These are phyloP conservation scores for Rhinoptilus africanus DNA, from an alignment of 2,113 vertebrate species.

Conservation along the genomic window DNA sequence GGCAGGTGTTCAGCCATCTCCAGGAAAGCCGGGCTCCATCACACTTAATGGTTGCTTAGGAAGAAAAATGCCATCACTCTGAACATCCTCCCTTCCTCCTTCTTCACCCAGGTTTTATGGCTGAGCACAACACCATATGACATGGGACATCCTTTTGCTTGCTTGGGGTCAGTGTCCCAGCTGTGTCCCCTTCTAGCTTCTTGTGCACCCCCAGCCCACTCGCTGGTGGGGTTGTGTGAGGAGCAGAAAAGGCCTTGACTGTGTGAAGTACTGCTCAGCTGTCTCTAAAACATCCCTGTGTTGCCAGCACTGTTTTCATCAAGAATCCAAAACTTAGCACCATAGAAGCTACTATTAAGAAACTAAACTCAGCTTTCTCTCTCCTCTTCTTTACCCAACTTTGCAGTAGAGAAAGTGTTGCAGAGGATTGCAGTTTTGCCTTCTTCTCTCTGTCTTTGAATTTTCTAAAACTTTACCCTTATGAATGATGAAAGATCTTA, in stretches of 20 bases:
- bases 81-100: fast-evolving
- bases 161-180: background rate
- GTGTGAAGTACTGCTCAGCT: background rate
- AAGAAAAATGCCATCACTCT: fast-evolving
- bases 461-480: background rate
- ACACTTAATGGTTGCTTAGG: fast-evolving
- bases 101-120: background rate
- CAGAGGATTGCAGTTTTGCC: background rate
- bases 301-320: fast-evolving
- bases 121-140: background rate
- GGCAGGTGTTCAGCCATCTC: background rate
- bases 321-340: background rate
- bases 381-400: background rate
- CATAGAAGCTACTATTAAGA: background rate
- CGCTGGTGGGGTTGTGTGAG: fast-evolving
- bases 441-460: background rate
- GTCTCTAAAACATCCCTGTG: fast-evolving
- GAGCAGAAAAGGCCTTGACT: background rate
- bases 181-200: background rate
- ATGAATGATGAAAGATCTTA: background rate
- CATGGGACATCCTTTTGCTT: no score
- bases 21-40: background rate
- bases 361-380: background rate
- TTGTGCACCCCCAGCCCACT: background rate
- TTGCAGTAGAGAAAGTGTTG: background rate